Evolutionary conservation across 2,888 invertebrate species (phyloP).

Genomic region (Dermolepida albohirtum): DNA sequence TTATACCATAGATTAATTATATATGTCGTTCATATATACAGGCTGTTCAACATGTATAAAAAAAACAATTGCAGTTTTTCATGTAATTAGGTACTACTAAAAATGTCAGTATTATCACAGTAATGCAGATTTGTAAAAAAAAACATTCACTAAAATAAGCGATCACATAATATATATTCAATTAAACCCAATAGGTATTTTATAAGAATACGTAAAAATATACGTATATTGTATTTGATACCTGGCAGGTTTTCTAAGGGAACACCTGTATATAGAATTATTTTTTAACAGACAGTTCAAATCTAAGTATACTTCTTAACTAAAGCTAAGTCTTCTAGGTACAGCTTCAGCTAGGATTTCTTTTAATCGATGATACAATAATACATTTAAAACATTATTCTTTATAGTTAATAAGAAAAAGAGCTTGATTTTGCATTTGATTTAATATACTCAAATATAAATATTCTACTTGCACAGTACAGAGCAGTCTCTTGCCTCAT

Average conservation of each 20-base stretch:
- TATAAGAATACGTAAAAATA: neutral
- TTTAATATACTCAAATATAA: constrained; percentile 45
- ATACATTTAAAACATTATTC: constrained; percentile 29
- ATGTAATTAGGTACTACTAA: constrained; percentile 16
- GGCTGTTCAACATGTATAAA: constrained; percentile 3
- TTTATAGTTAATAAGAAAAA: constrained; percentile 32
- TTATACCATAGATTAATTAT: constrained; percentile 39
- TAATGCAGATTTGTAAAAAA: constrained; percentile 27
- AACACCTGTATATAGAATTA: constrained; percentile 30
- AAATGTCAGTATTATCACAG: constrained; percentile 37
- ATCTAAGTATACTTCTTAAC: constrained; percentile 28
- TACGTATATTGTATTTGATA: constrained; percentile 21
- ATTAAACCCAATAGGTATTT: constrained; percentile 6
- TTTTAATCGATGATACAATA: constrained; percentile 42
- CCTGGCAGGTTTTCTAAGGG: constrained; percentile 6
- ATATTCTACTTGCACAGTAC: constrained; percentile 36
- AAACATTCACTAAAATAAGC: constrained; percentile 16
- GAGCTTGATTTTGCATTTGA: constrained; percentile 26
- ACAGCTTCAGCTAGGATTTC: constrained; percentile 27
- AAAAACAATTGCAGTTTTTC: constrained; percentile 21
- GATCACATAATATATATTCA: constrained; percentile 25
- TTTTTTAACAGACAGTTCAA: constrained; percentile 25
- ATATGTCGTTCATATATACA: constrained; percentile 26
- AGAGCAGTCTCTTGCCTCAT: constrained; percentile 49
- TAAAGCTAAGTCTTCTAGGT: constrained; percentile 31